These are phyloP conservation scores for Malacoraja senta DNA, from an alignment of 2,797 vertebrate genomes.

Conservation along the genomic window DNA sequence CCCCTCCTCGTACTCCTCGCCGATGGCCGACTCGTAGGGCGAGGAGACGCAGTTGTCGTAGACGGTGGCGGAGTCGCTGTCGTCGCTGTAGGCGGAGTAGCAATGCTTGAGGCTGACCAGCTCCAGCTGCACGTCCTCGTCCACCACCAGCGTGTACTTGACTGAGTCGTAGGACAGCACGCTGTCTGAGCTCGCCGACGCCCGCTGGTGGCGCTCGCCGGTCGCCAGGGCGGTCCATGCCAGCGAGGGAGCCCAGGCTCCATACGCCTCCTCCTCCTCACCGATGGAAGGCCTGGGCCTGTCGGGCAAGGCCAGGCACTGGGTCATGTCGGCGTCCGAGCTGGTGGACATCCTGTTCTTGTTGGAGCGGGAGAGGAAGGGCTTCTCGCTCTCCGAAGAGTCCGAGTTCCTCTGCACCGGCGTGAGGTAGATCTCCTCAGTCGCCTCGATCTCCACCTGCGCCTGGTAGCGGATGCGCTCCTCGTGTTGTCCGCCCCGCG, in stretches of 20 bases:
- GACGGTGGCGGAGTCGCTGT: conserved; percentile 88
- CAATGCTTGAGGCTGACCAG: conserved; percentile 87
- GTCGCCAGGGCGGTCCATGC: conserved; percentile 45
- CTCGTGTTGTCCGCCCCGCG: conserved; percentile 60
- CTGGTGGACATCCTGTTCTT: conserved; percentile 90
- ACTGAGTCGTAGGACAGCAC: conserved; percentile 93
- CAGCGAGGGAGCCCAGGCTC: conserved; percentile 53
- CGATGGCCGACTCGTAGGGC: conserved; percentile 83
- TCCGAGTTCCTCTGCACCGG: conserved; percentile 76
- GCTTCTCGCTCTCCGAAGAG: conserved; percentile 58
- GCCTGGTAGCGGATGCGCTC: conserved; percentile 84
- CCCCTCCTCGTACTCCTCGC: conserved; percentile 86
- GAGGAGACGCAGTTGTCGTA: conserved; percentile 93
- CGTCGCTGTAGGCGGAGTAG: conserved; percentile 88
- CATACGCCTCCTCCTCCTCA: conserved; percentile 74
- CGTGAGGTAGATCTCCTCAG: conserved; percentile 91
- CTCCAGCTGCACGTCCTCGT: conserved; percentile 87
- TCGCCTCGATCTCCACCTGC: conserved; percentile 79
- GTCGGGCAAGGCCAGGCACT: conserved; percentile 69
- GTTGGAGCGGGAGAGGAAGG: conserved; percentile 68
- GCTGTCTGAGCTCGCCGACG: conserved; percentile 80
- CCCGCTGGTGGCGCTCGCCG: conserved; percentile 52
- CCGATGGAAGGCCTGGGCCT: conserved; percentile 80
- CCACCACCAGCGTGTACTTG: conserved; percentile 94
- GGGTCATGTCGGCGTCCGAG: conserved; percentile 78